Evolutionary conservation across 2,113 vertebrate genomes (phyloP).

Genomic region (Plectropomus leopardus): DNA sequence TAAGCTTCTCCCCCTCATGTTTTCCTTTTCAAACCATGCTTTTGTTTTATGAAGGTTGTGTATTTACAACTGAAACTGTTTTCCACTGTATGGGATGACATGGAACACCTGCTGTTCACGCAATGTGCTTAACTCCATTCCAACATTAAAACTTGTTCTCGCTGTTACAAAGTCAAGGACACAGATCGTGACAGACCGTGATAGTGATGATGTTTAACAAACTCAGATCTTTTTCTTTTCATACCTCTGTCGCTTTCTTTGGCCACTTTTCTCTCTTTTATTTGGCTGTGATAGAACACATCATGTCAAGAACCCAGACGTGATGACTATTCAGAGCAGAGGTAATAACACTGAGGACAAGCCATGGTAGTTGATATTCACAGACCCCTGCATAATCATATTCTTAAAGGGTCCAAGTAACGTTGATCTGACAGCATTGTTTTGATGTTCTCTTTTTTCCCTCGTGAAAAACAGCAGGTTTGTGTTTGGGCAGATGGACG

Average conservation of each 20-base stretch:
- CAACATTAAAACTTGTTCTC: constrained; percentile 70
- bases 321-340: constrained; percentile 44
- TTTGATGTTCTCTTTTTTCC: constrained; percentile 61
- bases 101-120: constrained; percentile 74
- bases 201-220: constrained; percentile 51
- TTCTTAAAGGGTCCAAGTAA: constrained; percentile 54
- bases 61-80: constrained; percentile 70
- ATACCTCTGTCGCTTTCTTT: constrained; percentile 15
- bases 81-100: constrained; percentile 74
- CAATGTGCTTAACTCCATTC: constrained; percentile 51
- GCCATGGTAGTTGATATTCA: constrained; percentile 54
- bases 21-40: constrained; percentile 72
- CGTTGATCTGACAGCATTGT: constrained; percentile 67
- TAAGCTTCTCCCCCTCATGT: constrained; percentile 66
- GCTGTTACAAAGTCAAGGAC: constrained; percentile 65
- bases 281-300: constrained; percentile 28
- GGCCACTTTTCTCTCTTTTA: constrained; percentile 5
- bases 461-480: constrained; percentile 81
- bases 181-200: constrained; percentile 39
- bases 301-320: constrained; percentile 34
- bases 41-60: constrained; percentile 69
- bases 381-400: constrained; percentile 60
- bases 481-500: constrained; percentile 85
- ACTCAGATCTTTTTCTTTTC: constrained; percentile 34
- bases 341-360: constrained; percentile 22